Conservation (phyloP, 2,888 invertebrate species). For the Molanna angustata region DNA sequence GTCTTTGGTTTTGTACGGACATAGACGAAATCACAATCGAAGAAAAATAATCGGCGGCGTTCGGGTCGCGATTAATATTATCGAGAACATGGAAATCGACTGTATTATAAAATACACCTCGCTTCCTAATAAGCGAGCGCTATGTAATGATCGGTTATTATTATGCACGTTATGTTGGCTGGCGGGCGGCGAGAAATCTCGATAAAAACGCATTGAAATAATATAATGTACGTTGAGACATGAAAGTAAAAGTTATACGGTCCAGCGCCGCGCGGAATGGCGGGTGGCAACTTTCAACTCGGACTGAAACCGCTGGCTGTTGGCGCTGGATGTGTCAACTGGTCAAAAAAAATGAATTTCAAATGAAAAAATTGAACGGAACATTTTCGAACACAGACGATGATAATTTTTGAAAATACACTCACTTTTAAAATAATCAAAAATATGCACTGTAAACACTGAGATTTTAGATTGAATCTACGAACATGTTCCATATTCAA, state of each 20-base stretch:
- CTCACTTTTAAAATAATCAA: too few species aligned
- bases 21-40: too few species aligned
- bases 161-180: slow-evolving; percentile 10
- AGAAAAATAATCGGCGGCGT: too few species aligned
- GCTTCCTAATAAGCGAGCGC: slow-evolving; percentile 8
- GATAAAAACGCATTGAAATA: slow-evolving; percentile 22
- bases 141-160: slow-evolving; percentile 3
- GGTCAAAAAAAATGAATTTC: too few species aligned
- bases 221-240: slow-evolving; percentile 20
- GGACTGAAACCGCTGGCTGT: slow-evolving; percentile 6
- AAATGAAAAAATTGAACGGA: too few species aligned
- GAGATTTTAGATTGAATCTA: too few species aligned
- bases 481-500: too few species aligned
- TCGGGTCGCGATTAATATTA: too few species aligned
- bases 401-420: too few species aligned
- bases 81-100: not conserved
- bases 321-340: slow-evolving; percentile 13
- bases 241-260: slow-evolving; percentile 42
- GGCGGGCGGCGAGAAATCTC: slow-evolving; percentile 24
- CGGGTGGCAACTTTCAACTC: slow-evolving; percentile 29
- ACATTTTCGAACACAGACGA: too few species aligned
- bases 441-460: too few species aligned
- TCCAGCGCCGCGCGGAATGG: slow-evolving; percentile 27
- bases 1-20: too few species aligned
- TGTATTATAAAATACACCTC: not conserved